phyloP scores from a whole-genome alignment of 2,797 vertebrate species.

The Delichon dasypus region DNA sequence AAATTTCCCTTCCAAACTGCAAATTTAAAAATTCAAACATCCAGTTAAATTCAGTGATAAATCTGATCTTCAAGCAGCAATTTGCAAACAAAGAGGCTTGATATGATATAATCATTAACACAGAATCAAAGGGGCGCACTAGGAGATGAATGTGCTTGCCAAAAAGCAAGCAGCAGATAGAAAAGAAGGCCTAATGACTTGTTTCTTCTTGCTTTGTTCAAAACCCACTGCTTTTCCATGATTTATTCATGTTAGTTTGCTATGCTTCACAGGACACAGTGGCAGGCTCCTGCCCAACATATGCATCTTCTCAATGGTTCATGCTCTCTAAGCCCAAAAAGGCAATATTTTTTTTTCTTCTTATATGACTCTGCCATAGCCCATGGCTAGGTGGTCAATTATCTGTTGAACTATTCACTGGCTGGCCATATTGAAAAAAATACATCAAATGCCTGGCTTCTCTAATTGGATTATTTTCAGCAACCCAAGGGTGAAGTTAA shows the following conservation, averaged over 20 bases:
- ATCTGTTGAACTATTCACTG: slow-evolving; percentile 59
- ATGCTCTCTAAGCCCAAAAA: neutral
- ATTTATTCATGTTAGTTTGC: slow-evolving; percentile 12
- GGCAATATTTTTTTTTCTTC: slow-evolving; percentile 25
- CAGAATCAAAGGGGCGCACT: neutral
- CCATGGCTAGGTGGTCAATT: slow-evolving; percentile 54
- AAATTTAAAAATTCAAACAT: neutral
- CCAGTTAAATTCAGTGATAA: neutral
- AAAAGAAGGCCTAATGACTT: neutral
- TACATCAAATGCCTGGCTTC: slow-evolving; percentile 19
- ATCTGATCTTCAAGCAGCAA: neutral
- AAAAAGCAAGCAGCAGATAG: neutral
- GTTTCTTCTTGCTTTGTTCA: neutral
- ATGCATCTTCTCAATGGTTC: slow-evolving; percentile 8
- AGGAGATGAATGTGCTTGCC: neutral
- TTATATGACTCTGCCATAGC: neutral
- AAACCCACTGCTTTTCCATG: neutral
- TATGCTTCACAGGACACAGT: neutral
- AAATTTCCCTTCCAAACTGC: neutral
- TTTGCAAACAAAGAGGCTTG: neutral
- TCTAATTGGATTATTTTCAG: slow-evolving; percentile 55
- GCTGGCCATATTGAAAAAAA: slow-evolving; percentile 29
- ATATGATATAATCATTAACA: neutral
- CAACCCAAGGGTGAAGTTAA: slow-evolving; percentile 60
- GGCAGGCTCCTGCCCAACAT: neutral